These are phyloP conservation scores for Pseudochirops cupreus DNA, from an alignment of 2,797 vertebrate genomes.

Conservation along the genomic window DNA sequence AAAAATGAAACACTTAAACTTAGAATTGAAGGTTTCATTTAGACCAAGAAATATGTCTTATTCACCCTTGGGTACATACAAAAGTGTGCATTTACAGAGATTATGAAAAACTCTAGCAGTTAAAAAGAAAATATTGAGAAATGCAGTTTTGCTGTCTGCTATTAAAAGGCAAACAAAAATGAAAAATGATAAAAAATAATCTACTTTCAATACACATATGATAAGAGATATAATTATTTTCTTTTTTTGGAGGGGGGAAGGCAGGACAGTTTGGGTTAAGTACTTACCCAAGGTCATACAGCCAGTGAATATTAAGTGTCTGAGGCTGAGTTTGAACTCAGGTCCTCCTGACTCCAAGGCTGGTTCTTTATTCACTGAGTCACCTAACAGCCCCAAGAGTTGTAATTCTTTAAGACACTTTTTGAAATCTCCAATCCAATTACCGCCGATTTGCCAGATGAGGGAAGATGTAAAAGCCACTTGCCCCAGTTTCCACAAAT, in stretches of 20 bases:
- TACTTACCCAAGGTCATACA: too few species aligned
- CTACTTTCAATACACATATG: not conserved
- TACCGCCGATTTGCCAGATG: not conserved
- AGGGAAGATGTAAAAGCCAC: not conserved
- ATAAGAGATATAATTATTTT: not conserved
- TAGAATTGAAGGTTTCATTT: conserved; percentile 1
- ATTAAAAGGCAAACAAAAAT: not conserved
- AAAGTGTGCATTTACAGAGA: not conserved
- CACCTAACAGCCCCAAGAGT: too few species aligned
- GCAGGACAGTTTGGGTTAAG: too few species aligned
- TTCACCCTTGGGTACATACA: not conserved
- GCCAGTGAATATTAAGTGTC: too few species aligned
- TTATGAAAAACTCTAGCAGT: not conserved
- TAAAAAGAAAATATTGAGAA: not conserved
- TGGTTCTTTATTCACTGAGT: too few species aligned
- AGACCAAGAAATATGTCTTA: not conserved
- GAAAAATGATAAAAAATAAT: not conserved
- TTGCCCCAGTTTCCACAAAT: not conserved
- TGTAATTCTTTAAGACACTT: not conserved
- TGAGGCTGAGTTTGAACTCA: too few species aligned
- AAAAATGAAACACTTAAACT: conserved; percentile 10
- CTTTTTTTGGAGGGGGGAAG: not conserved
- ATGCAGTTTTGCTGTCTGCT: not conserved
- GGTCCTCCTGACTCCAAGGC: too few species aligned
- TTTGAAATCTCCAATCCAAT: not conserved